phyloP scores from a whole-genome alignment of 2,888 invertebrate genomes.

The Steinernema scapterisci region DNA sequence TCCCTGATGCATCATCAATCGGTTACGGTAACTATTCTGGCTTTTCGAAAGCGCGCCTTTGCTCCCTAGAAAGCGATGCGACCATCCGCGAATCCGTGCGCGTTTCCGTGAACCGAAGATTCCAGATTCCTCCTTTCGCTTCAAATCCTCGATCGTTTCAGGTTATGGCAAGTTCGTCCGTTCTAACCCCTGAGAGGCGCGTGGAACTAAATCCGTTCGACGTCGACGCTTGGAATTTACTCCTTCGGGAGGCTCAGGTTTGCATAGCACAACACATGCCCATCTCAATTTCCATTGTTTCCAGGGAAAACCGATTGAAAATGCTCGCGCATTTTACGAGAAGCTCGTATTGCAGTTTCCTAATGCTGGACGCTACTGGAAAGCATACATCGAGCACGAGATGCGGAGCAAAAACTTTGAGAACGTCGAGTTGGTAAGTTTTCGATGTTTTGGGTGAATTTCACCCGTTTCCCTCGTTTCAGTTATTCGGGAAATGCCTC shows the following conservation, averaged over 20 bases:
- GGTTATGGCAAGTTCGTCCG: conserved; percentile 51
- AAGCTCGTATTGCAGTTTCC: conserved; percentile 91
- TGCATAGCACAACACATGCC: not conserved
- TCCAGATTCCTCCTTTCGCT: too few species aligned
- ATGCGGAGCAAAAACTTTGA: conserved; percentile 97
- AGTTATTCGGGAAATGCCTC: conserved; percentile 95
- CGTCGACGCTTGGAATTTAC: conserved; percentile 94
- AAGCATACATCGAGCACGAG: conserved; percentile 97
- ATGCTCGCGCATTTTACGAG: conserved; percentile 89
- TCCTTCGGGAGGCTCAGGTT: conserved; percentile 87
- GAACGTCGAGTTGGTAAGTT: conserved; percentile 91
- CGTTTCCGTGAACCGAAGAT: too few species aligned
- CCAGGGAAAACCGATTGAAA: conserved; percentile 74
- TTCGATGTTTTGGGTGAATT: conserved; percentile 15
- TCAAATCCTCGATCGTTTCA: too few species aligned
- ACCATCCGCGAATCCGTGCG: too few species aligned
- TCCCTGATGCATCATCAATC: too few species aligned
- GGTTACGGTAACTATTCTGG: too few species aligned
- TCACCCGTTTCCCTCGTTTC: conserved; percentile 51
- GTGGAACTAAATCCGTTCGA: conserved; percentile 87
- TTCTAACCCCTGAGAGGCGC: conserved; percentile 70
- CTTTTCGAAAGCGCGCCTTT: too few species aligned
- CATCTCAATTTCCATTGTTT: not conserved
- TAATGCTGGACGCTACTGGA: conserved; percentile 96
- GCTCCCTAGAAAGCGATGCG: too few species aligned